A percentile compares a stretch with the other conserved stretches of the same genome.
phyloP scores from a whole-genome alignment of 2,888 invertebrate species.

The Drosophila mercatorum region DNA sequence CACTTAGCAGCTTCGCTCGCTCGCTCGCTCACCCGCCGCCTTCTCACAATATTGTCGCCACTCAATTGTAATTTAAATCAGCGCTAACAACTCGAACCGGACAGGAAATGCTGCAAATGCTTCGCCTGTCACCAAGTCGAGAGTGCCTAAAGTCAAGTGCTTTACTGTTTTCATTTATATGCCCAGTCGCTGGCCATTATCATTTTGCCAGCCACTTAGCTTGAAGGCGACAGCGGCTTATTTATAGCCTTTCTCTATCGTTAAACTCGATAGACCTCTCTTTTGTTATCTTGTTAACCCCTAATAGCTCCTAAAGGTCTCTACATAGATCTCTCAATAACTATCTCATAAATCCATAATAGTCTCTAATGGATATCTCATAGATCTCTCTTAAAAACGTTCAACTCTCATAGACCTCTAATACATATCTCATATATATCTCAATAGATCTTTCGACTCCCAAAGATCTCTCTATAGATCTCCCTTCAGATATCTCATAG shows the following conservation, averaged over 20 bases:
- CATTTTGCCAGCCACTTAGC: background rate
- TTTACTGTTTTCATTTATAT: slow-evolving; percentile 9
- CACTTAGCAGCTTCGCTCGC: slow-evolving; percentile 58
- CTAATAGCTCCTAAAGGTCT: too few species aligned
- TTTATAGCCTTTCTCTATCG: background rate
- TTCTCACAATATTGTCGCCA: slow-evolving; percentile 73
- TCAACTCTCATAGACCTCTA: too few species aligned
- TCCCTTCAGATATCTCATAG: too few species aligned
- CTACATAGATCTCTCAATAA: too few species aligned
- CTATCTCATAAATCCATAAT: too few species aligned
- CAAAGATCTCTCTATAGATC: too few species aligned
- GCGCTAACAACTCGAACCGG: slow-evolving; percentile 41
- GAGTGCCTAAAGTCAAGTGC: slow-evolving; percentile 31
- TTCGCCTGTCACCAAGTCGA: slow-evolving; percentile 39
- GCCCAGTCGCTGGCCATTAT: background rate
- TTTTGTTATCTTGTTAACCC: too few species aligned
- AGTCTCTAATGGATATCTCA: too few species aligned
- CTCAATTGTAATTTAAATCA: slow-evolving; percentile 79
- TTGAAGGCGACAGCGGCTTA: background rate
- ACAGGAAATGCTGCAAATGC: slow-evolving; percentile 57
- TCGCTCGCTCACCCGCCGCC: slow-evolving; percentile 6
- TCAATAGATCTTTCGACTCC: too few species aligned
- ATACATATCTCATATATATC: too few species aligned
- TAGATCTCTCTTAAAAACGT: too few species aligned
- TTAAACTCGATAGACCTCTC: too few species aligned